These are phyloP conservation scores for Siniperca obscura DNA, from an alignment of 2,797 vertebrate species.

Conservation along the genomic window DNA sequence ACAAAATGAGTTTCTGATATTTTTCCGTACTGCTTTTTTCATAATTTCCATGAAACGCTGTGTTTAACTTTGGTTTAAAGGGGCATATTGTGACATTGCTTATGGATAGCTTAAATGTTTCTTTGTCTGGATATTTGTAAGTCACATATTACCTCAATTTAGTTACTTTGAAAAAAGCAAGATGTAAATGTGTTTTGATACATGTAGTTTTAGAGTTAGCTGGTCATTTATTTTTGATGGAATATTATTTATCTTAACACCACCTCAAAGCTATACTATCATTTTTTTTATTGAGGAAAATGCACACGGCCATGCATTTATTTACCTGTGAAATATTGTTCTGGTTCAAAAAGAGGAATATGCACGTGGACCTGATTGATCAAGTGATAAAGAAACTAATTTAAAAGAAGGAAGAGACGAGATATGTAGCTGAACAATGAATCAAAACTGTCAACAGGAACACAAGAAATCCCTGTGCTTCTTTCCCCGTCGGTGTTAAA, in stretches of 20 bases:
- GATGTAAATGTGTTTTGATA: background rate
- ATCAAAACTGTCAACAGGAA: background rate
- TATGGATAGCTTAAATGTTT: background rate
- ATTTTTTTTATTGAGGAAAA: background rate
- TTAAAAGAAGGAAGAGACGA: background rate
- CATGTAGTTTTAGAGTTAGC: background rate
- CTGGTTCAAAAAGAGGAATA: background rate
- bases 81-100: constrained; percentile 9
- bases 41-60: background rate
- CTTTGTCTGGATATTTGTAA: background rate
- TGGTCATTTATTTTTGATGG: background rate
- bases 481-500: too few relatives aligned
- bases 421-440: background rate
- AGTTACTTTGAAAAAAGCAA: background rate
- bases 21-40: background rate
- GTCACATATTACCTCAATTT: background rate
- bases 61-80: constrained; percentile 23
- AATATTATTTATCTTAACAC: background rate
- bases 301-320: background rate
- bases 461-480: too few relatives aligned
- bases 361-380: background rate
- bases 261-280: background rate
- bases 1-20: constrained; percentile 41
- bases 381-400: too few relatives aligned
- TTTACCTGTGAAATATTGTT: background rate